phyloP scores from a whole-genome alignment of 2,113 vertebrate species.

The Bothrops jararaca region DNA sequence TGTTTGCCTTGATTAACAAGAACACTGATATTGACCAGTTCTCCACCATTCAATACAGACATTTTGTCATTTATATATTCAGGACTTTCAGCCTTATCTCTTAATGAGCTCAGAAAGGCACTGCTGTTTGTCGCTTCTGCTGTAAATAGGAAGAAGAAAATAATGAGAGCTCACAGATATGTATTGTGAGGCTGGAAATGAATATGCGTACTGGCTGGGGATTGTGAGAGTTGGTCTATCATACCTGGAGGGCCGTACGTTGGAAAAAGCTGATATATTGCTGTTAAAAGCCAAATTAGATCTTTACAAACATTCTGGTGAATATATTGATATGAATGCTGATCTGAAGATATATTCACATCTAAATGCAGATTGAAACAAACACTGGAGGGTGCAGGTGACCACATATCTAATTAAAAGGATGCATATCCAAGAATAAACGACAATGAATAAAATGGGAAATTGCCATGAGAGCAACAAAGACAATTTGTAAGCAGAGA shows the following conservation, averaged over 20 bases:
- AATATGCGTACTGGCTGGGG: background rate
- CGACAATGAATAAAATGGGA: background rate
- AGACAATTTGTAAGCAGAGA: background rate
- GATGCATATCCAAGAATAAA: background rate
- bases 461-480: background rate
- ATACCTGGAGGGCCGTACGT: background rate
- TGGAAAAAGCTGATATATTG: background rate
- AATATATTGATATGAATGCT: background rate
- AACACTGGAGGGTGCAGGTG: background rate
- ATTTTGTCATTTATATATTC: conserved; percentile 29
- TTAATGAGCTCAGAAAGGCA: conserved; percentile 25
- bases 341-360: background rate
- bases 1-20: conserved; percentile 45
- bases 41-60: background rate
- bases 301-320: background rate
- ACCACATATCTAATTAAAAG: background rate
- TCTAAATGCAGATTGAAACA: background rate
- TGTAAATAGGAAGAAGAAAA: background rate
- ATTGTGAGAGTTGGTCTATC: background rate
- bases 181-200: background rate
- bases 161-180: background rate
- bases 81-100: conserved; percentile 14
- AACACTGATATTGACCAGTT: conserved; percentile 19
- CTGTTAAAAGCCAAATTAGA: background rate
- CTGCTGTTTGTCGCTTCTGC: background rate